These are phyloP conservation scores for Myotis lucifugus DNA, from an alignment of 2,113 vertebrate genomes.

Conservation along the genomic window DNA sequence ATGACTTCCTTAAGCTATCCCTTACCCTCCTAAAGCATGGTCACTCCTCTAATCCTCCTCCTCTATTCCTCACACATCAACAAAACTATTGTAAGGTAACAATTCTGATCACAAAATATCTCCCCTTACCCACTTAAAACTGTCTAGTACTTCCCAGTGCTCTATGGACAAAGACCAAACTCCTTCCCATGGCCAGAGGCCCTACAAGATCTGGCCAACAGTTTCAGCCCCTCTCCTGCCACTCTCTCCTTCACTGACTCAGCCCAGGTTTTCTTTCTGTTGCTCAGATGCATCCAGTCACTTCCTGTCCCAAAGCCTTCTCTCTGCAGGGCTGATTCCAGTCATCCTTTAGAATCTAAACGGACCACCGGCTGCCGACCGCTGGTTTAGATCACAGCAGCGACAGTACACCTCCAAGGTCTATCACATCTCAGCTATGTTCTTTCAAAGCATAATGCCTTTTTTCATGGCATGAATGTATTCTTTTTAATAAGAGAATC, in stretches of 20 bases:
- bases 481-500: neutral
- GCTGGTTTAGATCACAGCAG: neutral
- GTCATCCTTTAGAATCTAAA: neutral
- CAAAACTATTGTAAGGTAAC: slow-evolving; percentile 11
- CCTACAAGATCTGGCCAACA: neutral
- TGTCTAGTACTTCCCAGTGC: neutral
- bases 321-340: neutral
- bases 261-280: neutral
- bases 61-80: neutral
- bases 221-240: neutral
- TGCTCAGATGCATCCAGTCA: neutral
- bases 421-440: neutral
- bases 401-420: neutral
- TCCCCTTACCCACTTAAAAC: neutral
- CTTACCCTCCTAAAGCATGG: neutral
- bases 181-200: neutral
- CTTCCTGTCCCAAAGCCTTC: neutral
- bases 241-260: neutral
- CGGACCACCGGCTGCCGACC: too few relatives aligned
- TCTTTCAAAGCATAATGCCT: neutral
- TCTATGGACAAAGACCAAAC: slow-evolving; percentile 11
- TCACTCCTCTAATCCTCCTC: neutral
- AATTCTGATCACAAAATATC: slow-evolving; percentile 11
- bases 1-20: neutral
- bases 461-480: neutral